Percentiles rank a stretch among this genome's conserved stretches.
These are phyloP conservation scores for Salpingus planirostris DNA, from an alignment of 2,888 invertebrate genomes.

Conservation along the genomic window DNA sequence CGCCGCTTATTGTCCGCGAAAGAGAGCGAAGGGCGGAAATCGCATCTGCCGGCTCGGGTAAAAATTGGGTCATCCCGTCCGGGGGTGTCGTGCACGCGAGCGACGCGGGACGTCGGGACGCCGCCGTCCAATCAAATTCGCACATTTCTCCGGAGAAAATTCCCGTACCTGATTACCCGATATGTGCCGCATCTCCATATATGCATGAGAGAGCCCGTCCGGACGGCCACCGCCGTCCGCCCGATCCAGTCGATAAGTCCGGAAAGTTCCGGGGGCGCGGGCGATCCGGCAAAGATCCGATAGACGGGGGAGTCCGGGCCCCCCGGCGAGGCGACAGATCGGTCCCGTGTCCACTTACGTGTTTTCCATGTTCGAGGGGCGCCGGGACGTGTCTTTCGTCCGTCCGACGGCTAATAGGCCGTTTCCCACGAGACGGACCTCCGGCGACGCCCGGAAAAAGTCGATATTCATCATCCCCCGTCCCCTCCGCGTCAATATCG, in stretches of 20 bases:
- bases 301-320: slow-evolving; percentile 25
- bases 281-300: slow-evolving; percentile 20
- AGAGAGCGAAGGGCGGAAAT: no score
- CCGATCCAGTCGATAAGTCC: slow-evolving; percentile 27
- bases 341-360: slow-evolving; percentile 39
- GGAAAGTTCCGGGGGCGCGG: slow-evolving; percentile 10
- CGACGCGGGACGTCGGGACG: neutral
- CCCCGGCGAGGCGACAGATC: slow-evolving; percentile 33
- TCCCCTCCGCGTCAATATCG: no score
- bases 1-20: no score
- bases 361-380: slow-evolving; percentile 32
- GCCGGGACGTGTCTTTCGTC: slow-evolving; percentile 26
- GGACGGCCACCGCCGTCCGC: slow-evolving; percentile 37
- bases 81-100: no score
- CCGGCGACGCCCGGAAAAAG: no score
- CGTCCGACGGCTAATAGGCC: slow-evolving; percentile 30
- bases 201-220: slow-evolving; percentile 40
- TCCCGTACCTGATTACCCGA: slow-evolving; percentile 36
- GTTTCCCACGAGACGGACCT: slow-evolving; percentile 33
- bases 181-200: no score
- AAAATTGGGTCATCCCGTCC: no score
- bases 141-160: slow-evolving; percentile 41
- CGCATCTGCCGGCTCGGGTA: no score
- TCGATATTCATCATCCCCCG: no score
- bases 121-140: slow-evolving; percentile 37